phyloP scores from a whole-genome alignment of 2,113 vertebrate genomes.

The Gopherus flavomarginatus region DNA sequence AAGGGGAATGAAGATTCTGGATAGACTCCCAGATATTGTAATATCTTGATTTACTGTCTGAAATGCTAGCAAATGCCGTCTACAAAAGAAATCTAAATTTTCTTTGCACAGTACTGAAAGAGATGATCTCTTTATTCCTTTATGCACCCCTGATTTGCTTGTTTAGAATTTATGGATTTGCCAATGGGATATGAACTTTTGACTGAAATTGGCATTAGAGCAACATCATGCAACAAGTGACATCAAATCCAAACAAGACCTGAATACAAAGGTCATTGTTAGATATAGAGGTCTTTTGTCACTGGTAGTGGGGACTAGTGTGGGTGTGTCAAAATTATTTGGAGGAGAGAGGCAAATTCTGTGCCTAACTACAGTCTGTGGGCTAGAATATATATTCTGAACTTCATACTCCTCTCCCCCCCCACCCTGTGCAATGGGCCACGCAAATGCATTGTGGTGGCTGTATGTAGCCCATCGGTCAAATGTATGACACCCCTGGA shows the following conservation, averaged over 20 bases:
- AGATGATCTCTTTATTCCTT: background rate
- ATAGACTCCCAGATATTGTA: constrained; percentile 3
- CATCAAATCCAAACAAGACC: background rate
- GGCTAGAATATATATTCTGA: background rate
- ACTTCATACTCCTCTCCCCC: background rate
- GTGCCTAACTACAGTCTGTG: background rate
- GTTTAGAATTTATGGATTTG: constrained; percentile 34
- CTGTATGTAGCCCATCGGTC: background rate
- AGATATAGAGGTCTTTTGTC: fast-evolving
- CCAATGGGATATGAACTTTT: constrained; percentile 22
- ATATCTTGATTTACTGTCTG: constrained; percentile 5
- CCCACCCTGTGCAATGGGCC: no score
- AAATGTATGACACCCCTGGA: background rate
- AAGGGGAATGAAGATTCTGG: background rate
- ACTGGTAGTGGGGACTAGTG: fast-evolving
- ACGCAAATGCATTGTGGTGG: background rate
- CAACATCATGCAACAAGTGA: background rate
- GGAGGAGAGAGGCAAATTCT: background rate
- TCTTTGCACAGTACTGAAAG: background rate
- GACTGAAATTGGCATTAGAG: constrained; percentile 8
- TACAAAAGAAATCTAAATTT: constrained; percentile 5
- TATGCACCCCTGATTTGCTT: background rate
- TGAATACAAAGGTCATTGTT: background rate
- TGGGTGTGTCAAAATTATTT: background rate
- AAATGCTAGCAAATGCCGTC: background rate